These are phyloP conservation scores for Tipula helvola DNA, from an alignment of 2,888 invertebrate genomes.

Conservation along the genomic window DNA sequence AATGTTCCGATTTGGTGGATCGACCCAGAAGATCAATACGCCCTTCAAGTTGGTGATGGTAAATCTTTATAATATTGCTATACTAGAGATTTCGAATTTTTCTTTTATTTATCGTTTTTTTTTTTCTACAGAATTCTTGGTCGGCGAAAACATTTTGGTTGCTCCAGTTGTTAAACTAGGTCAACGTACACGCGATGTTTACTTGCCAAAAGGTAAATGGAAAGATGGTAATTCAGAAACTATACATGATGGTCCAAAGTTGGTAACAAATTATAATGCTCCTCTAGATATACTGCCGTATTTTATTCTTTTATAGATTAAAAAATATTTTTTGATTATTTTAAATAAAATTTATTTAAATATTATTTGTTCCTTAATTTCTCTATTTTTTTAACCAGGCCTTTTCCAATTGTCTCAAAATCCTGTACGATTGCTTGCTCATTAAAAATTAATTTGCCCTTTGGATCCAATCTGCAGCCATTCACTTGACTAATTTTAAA, in stretches of 20 bases:
- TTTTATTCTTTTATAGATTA: conserved; percentile 14
- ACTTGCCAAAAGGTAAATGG: conserved; percentile 56
- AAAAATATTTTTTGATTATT: not conserved
- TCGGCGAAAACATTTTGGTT: conserved; percentile 55
- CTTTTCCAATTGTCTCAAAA: conserved; percentile 53
- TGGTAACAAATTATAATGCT: conserved; percentile 46
- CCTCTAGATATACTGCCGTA: conserved; percentile 49
- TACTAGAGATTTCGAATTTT: not conserved
- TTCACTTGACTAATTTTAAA: conserved; percentile 50
- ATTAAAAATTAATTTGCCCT: conserved; percentile 43
- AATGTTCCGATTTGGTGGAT: conserved; percentile 69
- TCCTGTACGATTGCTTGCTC: conserved; percentile 56
- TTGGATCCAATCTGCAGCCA: not conserved
- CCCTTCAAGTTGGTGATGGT: conserved; percentile 37
- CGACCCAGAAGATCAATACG: conserved; percentile 44
- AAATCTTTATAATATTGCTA: conserved; percentile 13
- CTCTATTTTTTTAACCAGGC: conserved; percentile 47
- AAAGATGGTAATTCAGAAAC: conserved; percentile 35
- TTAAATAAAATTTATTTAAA: not conserved
- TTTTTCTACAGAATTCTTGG: conserved; percentile 46
- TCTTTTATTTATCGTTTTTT: conserved; percentile 9
- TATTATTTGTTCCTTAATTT: conserved; percentile 19
- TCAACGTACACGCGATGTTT: conserved; percentile 43
- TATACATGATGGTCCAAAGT: conserved; percentile 39
- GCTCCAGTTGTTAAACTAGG: conserved; percentile 54